Percentiles rank a stretch among this genome's conserved stretches.
Conservation (phyloP, 2,113 vertebrate species). For the Serilophus lunatus region DNA sequence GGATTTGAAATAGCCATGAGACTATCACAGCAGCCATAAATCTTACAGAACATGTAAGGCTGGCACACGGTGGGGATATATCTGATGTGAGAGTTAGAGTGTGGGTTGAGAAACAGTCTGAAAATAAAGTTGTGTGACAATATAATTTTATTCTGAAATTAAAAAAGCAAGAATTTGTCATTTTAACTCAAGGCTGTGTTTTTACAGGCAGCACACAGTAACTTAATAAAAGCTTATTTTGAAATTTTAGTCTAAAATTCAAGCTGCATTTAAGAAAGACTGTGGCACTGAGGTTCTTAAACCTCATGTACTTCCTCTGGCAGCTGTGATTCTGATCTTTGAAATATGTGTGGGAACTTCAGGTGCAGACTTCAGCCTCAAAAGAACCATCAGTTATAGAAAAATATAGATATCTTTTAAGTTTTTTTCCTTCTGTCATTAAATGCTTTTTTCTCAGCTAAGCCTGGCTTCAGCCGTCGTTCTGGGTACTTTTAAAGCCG, state of each 20-base stretch:
- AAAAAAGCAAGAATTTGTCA: not conserved
- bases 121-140: not conserved
- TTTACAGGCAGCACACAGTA: not conserved
- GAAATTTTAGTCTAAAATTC: not conserved
- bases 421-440: not conserved
- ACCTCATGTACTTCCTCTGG: not conserved
- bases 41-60: slow-evolving; percentile 10
- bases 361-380: not conserved
- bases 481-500: not conserved
- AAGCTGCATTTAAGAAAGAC: not conserved
- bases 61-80: not conserved
- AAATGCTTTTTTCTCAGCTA: not conserved
- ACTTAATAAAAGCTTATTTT: not conserved
- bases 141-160: not conserved
- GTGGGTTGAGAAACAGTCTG: not conserved
- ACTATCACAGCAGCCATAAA: slow-evolving; percentile 38
- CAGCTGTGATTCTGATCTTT: not conserved
- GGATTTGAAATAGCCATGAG: slow-evolving; percentile 52
- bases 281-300: not conserved
- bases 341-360: not conserved
- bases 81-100: not conserved
- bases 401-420: not conserved
- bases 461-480: not conserved
- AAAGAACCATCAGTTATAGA: not conserved
- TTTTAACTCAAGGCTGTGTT: not conserved